Evolutionary conservation across 2,888 invertebrate species (phyloP).

Genomic region (Lapara coniferarum): DNA sequence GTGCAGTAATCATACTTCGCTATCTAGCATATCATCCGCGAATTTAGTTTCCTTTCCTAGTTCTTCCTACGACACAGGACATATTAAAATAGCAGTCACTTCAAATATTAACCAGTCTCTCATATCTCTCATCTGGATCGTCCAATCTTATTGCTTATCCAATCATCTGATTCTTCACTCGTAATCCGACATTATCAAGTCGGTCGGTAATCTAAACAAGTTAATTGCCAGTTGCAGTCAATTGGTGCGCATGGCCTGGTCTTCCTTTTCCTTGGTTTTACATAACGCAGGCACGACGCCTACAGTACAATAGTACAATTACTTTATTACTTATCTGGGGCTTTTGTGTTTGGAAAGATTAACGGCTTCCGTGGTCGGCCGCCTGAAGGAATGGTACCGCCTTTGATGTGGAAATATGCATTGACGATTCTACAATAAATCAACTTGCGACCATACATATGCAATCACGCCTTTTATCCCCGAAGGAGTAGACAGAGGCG

Average conservation of each 20-base stretch:
- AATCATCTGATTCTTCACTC: neutral
- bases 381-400: neutral
- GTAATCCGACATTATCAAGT: neutral
- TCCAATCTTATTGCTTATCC: neutral
- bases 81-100: no score
- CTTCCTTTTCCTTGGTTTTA: constrained; percentile 12
- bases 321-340: constrained; percentile 13
- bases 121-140: no score
- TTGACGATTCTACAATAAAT: no score
- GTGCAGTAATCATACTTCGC: no score
- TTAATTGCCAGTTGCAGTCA: constrained; percentile 10
- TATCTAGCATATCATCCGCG: no score
- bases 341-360: constrained; percentile 19
- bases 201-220: neutral
- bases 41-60: no score
- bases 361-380: constrained; percentile 1
- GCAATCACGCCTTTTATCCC: no score
- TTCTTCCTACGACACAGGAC: no score
- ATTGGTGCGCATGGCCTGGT: constrained; percentile 1
- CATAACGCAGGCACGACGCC: constrained; percentile 1
- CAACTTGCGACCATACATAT: no score
- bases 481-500: no score
- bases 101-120: no score
- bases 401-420: no score
- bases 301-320: neutral